Evolutionary conservation across 2,888 invertebrate species (phyloP).

Genomic region (Encarsia formosa): DNA sequence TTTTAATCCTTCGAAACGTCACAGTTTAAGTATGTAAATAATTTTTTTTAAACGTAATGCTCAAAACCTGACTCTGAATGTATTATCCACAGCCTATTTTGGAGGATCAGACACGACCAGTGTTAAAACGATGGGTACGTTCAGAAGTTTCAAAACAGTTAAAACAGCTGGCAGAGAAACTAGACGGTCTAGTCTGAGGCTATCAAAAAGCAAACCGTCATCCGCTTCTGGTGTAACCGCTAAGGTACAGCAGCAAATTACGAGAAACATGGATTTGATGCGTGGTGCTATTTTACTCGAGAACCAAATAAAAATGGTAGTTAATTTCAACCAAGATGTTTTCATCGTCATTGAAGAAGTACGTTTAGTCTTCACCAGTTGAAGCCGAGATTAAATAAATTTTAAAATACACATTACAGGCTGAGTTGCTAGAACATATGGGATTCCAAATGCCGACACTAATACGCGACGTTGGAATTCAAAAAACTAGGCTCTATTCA

Average conservation of each 20-base stretch:
- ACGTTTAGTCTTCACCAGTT: not conserved
- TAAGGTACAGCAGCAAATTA: conserved; percentile 14
- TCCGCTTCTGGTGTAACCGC: conserved; percentile 4
- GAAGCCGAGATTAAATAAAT: not conserved
- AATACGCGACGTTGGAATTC: conserved; percentile 58
- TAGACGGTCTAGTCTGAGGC: not conserved
- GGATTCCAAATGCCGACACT: conserved; percentile 58
- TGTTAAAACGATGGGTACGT: not conserved
- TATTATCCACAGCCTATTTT: too few species aligned
- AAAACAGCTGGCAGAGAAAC: not conserved
- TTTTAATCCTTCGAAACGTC: too few species aligned
- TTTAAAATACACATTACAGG: too few species aligned
- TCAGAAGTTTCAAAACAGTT: not conserved
- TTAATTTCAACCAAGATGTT: conserved; percentile 64
- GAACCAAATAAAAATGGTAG: conserved; percentile 61
- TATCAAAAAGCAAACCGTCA: not conserved
- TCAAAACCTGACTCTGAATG: too few species aligned
- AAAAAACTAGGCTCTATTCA: conserved; percentile 61
- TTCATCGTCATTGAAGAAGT: conserved; percentile 66
- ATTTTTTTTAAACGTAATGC: too few species aligned
- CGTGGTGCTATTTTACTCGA: conserved; percentile 66
- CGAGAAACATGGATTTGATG: conserved; percentile 50
- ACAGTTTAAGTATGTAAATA: too few species aligned
- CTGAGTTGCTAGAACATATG: conserved; percentile 70
- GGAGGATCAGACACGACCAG: conserved; percentile 9